Percentiles rank a stretch among this genome's conserved stretches.
Evolutionary conservation across 2,888 invertebrate species (phyloP).

Genomic region (Aporophyla lueneburgensis): DNA sequence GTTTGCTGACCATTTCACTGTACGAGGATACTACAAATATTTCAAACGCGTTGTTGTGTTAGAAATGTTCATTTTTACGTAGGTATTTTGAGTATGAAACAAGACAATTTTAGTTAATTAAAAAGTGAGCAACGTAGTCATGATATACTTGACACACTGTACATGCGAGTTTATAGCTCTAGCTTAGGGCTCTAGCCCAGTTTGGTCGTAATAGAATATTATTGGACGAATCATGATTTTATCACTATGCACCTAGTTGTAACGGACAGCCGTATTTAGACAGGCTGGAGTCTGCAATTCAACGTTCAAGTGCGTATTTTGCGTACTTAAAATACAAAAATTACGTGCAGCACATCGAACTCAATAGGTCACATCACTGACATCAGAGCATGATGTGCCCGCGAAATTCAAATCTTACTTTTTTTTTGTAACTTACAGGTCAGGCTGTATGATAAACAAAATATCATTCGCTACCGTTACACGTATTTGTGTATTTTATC

Average conservation of each 20-base stretch:
- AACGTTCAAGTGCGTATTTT: background rate
- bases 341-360: background rate
- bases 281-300: background rate
- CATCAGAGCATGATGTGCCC: too few species aligned
- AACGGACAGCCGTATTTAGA: background rate
- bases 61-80: too few species aligned
- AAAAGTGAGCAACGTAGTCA: background rate
- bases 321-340: background rate
- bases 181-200: background rate
- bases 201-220: background rate
- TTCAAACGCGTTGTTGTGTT: too few species aligned
- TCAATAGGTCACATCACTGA: background rate
- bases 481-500: too few species aligned
- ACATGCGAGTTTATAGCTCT: background rate
- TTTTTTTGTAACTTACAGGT: too few species aligned
- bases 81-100: too few species aligned
- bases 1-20: background rate
- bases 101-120: background rate
- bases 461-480: too few species aligned
- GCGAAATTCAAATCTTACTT: too few species aligned
- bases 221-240: background rate
- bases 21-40: background rate
- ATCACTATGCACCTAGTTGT: background rate
- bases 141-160: conserved; percentile 1
- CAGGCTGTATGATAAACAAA: too few species aligned